Conservation (phyloP, 2,113 vertebrate species). For the Mus spicilegus region DNA sequence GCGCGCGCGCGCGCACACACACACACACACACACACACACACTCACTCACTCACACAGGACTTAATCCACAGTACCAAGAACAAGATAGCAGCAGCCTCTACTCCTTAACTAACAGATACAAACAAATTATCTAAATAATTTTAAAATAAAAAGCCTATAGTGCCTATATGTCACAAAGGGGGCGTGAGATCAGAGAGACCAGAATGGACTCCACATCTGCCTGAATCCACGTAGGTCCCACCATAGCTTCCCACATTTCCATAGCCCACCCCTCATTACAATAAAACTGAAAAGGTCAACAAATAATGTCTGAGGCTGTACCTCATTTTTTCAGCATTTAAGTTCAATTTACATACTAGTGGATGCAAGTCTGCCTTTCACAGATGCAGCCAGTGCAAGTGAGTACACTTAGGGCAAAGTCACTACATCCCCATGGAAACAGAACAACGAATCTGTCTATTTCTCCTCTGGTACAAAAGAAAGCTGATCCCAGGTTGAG, state of each 20-base stretch:
- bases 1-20: no score
- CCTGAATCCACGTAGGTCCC: not conserved
- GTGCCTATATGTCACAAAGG: not conserved
- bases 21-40: no score
- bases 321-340: slow-evolving; percentile 80
- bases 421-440: slow-evolving; percentile 81
- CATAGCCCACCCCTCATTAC: slow-evolving; percentile 64
- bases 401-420: slow-evolving; percentile 80
- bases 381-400: slow-evolving; percentile 79
- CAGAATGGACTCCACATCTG: not conserved
- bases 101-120: not conserved
- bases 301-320: slow-evolving; percentile 77
- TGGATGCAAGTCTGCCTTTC: slow-evolving; percentile 79
- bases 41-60: no score
- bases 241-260: not conserved
- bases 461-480: slow-evolving; percentile 77
- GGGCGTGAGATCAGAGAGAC: not conserved
- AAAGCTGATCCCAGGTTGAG: slow-evolving; percentile 72
- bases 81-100: not conserved
- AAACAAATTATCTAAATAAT: not conserved
- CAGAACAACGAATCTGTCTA: slow-evolving; percentile 76
- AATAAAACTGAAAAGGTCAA: slow-evolving; percentile 78
- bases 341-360: slow-evolving; percentile 86
- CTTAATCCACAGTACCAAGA: not conserved
- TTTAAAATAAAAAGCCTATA: slow-evolving; percentile 21